These are phyloP conservation scores for Phania funesta DNA, from an alignment of 2,888 invertebrate genomes.

Conservation along the genomic window DNA sequence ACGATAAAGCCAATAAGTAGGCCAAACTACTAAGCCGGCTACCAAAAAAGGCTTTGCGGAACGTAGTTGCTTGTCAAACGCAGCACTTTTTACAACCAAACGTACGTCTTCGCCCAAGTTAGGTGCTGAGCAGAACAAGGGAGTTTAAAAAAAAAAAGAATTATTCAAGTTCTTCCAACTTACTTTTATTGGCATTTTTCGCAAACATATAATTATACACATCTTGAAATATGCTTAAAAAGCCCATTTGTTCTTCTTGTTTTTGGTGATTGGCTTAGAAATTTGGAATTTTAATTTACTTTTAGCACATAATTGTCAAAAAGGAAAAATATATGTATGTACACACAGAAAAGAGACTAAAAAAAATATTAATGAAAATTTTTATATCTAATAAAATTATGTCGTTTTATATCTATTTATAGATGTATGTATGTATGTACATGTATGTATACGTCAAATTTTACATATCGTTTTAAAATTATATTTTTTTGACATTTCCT, in stretches of 20 bases:
- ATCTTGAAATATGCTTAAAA: slow-evolving; percentile 1
- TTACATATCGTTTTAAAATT: not conserved
- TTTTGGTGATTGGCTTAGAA: not conserved
- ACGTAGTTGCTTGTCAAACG: not conserved
- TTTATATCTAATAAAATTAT: too few species aligned
- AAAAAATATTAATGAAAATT: too few species aligned
- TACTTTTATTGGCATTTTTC: not conserved
- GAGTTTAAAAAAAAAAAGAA: not conserved
- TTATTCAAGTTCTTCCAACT: not conserved
- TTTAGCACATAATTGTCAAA: not conserved
- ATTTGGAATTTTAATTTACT: not conserved
- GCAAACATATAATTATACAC: slow-evolving; percentile 10
- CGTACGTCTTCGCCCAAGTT: slow-evolving; percentile 70
- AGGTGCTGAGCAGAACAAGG: not conserved
- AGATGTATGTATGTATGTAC: too few species aligned
- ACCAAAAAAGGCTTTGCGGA: not conserved
- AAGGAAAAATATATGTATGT: not conserved
- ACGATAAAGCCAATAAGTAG: not conserved
- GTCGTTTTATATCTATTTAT: too few species aligned
- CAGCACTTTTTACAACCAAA: slow-evolving; percentile 67
- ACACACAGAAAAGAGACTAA: too few species aligned
- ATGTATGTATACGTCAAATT: too few species aligned
- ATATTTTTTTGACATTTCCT: not conserved
- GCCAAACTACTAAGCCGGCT: not conserved
- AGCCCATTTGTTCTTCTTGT: not conserved